Conservation (phyloP, 1,140 invertebrate genomes). For the Calliphora vicina region DNA sequence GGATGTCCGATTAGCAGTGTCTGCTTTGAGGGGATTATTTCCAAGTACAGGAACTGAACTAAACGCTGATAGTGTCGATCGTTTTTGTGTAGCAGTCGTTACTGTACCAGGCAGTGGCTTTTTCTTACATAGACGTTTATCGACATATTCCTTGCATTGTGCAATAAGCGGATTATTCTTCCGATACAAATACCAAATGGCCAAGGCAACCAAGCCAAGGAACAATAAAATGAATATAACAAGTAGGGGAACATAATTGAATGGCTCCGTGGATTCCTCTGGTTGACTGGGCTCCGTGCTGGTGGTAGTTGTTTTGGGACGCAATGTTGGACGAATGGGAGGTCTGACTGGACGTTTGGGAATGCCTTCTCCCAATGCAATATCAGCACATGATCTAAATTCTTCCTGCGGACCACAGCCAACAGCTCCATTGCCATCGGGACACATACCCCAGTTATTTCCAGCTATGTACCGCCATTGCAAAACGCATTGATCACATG, state of each 20-base stretch:
- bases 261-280: slow-evolving; percentile 41
- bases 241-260: slow-evolving; percentile 54
- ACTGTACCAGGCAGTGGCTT: not conserved
- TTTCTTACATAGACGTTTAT: slow-evolving; percentile 6
- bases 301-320: slow-evolving; percentile 35
- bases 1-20: too few species aligned
- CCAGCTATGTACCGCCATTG: slow-evolving; percentile 85
- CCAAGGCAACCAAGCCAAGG: slow-evolving; percentile 42
- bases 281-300: slow-evolving; percentile 35
- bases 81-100: not conserved
- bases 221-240: slow-evolving; percentile 65
- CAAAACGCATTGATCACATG: slow-evolving; percentile 80
- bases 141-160: not conserved
- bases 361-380: slow-evolving; percentile 69
- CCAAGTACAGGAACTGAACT: not conserved
- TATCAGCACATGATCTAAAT: slow-evolving; percentile 86
- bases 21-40: not conserved
- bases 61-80: not conserved
- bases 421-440: slow-evolving; percentile 74
- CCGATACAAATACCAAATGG: slow-evolving; percentile 63
- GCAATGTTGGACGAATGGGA: slow-evolving; percentile 43
- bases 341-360: slow-evolving; percentile 46
- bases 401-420: slow-evolving; percentile 88
- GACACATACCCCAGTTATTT: slow-evolving; percentile 81
- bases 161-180: slow-evolving; percentile 48